Evolutionary conservation across 1,140 invertebrate species (phyloP).

Genomic region (Agrypnia vestita): DNA sequence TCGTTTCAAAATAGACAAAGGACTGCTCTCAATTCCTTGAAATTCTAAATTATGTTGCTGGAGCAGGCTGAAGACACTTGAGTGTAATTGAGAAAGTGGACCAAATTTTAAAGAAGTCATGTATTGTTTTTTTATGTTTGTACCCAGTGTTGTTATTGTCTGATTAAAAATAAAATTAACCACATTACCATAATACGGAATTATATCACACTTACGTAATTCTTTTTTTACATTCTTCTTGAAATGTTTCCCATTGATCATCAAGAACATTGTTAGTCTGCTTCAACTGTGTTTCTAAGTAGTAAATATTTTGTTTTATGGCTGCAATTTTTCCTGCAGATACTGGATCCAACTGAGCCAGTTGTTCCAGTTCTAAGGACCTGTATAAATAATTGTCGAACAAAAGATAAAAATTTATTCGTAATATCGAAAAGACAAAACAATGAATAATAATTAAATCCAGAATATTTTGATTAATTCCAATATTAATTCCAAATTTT

Average conservation of each 20-base stretch:
- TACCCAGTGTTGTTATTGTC: too few relatives aligned
- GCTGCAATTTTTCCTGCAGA: conserved; percentile 73
- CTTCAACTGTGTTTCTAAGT: conserved; percentile 76
- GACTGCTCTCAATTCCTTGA: too few relatives aligned
- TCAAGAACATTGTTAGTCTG: conserved; percentile 75
- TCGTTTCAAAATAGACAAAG: too few relatives aligned
- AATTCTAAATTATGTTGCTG: too few relatives aligned
- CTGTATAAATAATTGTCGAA: conserved; percentile 59
- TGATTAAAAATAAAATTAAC: too few relatives aligned
- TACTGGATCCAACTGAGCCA: conserved; percentile 74
- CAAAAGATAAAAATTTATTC: conserved; percentile 10
- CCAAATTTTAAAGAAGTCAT: too few relatives aligned
- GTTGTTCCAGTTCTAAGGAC: conserved; percentile 69
- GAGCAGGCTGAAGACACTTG: too few relatives aligned
- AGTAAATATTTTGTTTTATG: conserved; percentile 75
- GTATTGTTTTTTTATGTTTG: too few relatives aligned
- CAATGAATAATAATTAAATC: neutral
- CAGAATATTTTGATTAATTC: neutral
- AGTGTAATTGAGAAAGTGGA: too few relatives aligned
- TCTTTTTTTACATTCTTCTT: conserved; percentile 70
- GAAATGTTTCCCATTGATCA: conserved; percentile 76
- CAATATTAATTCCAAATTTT: neutral
- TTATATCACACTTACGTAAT: conserved; percentile 62
- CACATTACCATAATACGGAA: too few relatives aligned
- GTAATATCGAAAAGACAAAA: neutral